Conservation (phyloP, 2,797 vertebrate genomes). For the Carcharodon carcharias region DNA sequence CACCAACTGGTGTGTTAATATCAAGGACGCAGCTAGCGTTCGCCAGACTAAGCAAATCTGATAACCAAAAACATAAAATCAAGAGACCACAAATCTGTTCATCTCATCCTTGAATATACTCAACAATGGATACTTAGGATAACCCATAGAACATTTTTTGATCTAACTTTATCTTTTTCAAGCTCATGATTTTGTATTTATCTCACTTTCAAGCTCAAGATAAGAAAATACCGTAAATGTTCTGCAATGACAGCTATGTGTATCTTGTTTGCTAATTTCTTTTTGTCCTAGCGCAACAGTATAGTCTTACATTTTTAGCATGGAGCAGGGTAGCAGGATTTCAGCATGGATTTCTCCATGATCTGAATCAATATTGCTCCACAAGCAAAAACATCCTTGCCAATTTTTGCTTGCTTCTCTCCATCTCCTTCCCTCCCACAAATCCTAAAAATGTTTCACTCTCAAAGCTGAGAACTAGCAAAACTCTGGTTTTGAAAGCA, state of each 20-base stretch:
- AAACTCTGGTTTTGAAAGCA: background rate
- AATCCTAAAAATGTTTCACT: background rate
- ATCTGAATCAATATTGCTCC: background rate
- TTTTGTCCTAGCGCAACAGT: background rate
- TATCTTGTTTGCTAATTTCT: background rate
- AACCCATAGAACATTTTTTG: background rate
- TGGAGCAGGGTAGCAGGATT: background rate
- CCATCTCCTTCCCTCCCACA: background rate
- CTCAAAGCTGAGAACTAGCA: background rate
- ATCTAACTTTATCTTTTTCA: background rate
- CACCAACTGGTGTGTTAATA: too few relatives aligned
- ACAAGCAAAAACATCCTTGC: background rate
- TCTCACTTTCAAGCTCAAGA: background rate
- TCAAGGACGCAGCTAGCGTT: too few relatives aligned
- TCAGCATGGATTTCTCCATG: background rate
- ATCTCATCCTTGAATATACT: background rate
- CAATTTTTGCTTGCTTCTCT: background rate
- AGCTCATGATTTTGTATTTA: background rate
- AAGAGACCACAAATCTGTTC: background rate
- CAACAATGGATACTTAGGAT: background rate
- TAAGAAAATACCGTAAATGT: background rate
- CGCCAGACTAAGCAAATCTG: too few relatives aligned
- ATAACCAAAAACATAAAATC: too few relatives aligned
- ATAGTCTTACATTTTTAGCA: background rate
- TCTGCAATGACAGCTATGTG: background rate